Evolutionary conservation across 2,888 invertebrate species (phyloP).

Genomic region (Nephrotoma guestfalica): DNA sequence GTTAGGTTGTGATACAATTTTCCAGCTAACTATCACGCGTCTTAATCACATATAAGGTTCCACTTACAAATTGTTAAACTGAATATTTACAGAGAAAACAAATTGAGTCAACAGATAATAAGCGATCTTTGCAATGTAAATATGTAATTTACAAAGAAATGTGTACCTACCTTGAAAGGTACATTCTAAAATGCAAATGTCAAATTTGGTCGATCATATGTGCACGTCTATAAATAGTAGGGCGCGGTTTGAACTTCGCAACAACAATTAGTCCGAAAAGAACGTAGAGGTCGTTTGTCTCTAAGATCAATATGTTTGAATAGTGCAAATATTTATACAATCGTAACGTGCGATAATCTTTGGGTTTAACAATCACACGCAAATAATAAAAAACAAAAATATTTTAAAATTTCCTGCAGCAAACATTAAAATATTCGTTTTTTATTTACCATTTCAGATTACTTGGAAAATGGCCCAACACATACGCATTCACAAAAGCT

Average conservation of each 20-base stretch:
- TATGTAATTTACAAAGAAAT: background rate
- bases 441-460: background rate
- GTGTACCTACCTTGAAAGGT: background rate
- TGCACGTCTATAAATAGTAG: background rate
- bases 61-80: background rate
- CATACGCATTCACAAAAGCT: slow-evolving; percentile 58
- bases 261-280: background rate
- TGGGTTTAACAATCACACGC: background rate
- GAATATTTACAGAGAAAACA: background rate
- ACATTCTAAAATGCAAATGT: background rate
- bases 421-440: background rate
- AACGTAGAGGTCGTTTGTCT: background rate
- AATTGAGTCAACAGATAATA: background rate
- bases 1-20: background rate
- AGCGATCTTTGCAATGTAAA: background rate
- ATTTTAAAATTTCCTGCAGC: too few relatives aligned
- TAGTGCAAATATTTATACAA: background rate
- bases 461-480: slow-evolving; percentile 38
- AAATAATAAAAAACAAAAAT: background rate
- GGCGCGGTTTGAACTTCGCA: background rate
- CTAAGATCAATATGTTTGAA: background rate
- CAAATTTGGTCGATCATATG: background rate
- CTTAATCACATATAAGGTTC: background rate
- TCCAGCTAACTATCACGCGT: background rate
- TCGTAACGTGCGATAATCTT: background rate